Evolutionary conservation across 2,113 vertebrate genomes (phyloP), one percentile per base, ranked within the genome.

Genomic region (Nannospalax galili): DNA sequence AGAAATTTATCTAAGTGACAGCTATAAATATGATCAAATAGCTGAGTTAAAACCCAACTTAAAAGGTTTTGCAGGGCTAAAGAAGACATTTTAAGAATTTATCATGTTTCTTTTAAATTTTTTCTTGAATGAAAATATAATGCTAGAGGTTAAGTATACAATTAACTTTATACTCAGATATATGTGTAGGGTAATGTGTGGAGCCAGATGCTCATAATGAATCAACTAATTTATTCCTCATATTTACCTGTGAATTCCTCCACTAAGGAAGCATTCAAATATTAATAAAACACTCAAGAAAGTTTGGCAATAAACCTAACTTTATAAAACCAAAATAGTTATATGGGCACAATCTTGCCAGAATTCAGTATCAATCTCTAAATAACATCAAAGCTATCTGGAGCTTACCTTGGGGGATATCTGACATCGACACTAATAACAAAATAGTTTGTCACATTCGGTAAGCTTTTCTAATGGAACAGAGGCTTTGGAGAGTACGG

Each of bases 241-340:
- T 56, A 40, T 19, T 80, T 80, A 62, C 52, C 60, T 16, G 90
- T 86, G 7, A 0, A 58, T 73, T 89, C 85, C 73, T 48, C n/a
- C 88, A 16, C 5, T 32, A 5, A n/a, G n/a, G n/a, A 90, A 24
- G 6, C 45, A 60, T 82, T 89, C n/a, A 37, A 94, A 91, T 24
- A 92, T 5, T 15, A 92, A 70, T 95, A 48, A 77, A 91, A 90
- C 56, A 58, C 24, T 67, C 67, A 81, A 56, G 9, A 64, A 42
- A 65, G 62, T 75, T 87, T 37, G 48, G 26, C n/a, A 97, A 87
- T 80, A 91, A 92, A 87, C 17, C 74, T 37, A 85, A 37, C 40
- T 96, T 95, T 72, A 87, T 12, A 75, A 84, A 87, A 93, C 20
- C 30, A 1, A 69, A 94, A 88, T 70, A 79, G 75, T 12, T 81